Evolutionary conservation across 2,797 vertebrate species (phyloP), one percentile per base, ranked within the genome.

Genomic region (Eospalax fontanierii): DNA sequence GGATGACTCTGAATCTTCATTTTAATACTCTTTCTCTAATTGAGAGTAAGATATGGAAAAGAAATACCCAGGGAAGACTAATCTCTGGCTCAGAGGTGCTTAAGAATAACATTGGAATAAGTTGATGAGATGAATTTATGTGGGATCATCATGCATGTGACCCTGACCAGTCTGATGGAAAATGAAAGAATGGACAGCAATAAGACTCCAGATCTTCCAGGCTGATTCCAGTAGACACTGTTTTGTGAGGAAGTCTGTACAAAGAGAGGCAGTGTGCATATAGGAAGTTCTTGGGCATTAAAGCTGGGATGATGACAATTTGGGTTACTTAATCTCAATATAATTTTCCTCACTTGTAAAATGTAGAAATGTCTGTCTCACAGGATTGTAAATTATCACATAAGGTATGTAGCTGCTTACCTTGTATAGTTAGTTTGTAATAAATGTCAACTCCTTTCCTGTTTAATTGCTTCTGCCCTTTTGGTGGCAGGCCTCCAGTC

Each of bases 91-190:
- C 86, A 59, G 15, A 8, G 63, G 26, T 74, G 30, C 71, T 81
- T 88, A 88, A 65, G 59, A 85, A 65, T 66, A 89, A 89, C 87
- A 81, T 87, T 38, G 94, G 87, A 94, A 76, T 12, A 85, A 12
- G 40, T 2, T 66, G n/a, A 40, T 46, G 33, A 76, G 76, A 35
- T 33, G 2, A 57, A 65, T 70, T 61, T 40, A 38, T 26, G 68
- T 28, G 61, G 46, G 33, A 30, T 43, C 24, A 33, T 65, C 8
- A 75, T 21, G 6, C 38, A 19, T 59, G 21, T 66, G 63, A 74
- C 68, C 73, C 74, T 61, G 38, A 43, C 18, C 30, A 94, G 63
- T 57, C 3, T 43, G 63, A n/a, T 15, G 50, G 26, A 88, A 63
- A 63, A 15, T 19, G 63, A 87, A 68, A 86, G 73, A 50, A 19